Base-by-base conservation (phyloP, 1,140 invertebrate genomes). In the Anadara kagoshimensis region DNA sequence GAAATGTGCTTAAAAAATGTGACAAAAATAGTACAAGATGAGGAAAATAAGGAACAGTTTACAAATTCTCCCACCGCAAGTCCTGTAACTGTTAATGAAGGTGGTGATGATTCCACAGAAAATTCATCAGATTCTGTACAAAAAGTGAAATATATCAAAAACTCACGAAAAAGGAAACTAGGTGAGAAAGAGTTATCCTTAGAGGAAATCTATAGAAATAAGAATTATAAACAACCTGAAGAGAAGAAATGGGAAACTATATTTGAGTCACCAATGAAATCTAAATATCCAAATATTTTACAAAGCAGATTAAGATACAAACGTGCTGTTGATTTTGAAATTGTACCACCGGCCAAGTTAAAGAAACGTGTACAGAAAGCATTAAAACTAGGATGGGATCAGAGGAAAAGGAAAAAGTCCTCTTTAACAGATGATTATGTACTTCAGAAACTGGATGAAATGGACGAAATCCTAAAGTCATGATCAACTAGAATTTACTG, bases 231-330 rank as follows among this genome's bases (percentile, higher is more conserved):
- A 67, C 12, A 18, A 51, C 64, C 64, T 0, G 53, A 45, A 5
- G 64, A 67, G 0, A 44, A 53, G 36, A 14, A 44, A 8, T 67
- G 64, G 64, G 64, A 67, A 57, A 67, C 64, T 22, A 67, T 67
- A 36, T 67, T 36, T 67, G 64, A 67, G 49, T 44, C 10, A 12
- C 64, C 64, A 22, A 26, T 44, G 3, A 14, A 44, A 10, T 44
- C 29, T 16, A 67, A 67, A 57, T 56, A 67, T 57, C 63, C 63
- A 41, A 49, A 66, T 20, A 51, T 56, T 16, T 8, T 57, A 3
- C 18, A 44, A n/a, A 67, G 64, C 20, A 67, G 56, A 29, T 56
- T 36, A 18, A 29, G 64, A 0, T 67, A 51, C 24, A 56, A 57
- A 16, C 47, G 64, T n/a, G 43, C 64, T 14, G 56, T 67, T 56